Evolutionary conservation across 1,140 invertebrate species (phyloP).

Genomic region (Papilio aristodemus): DNA sequence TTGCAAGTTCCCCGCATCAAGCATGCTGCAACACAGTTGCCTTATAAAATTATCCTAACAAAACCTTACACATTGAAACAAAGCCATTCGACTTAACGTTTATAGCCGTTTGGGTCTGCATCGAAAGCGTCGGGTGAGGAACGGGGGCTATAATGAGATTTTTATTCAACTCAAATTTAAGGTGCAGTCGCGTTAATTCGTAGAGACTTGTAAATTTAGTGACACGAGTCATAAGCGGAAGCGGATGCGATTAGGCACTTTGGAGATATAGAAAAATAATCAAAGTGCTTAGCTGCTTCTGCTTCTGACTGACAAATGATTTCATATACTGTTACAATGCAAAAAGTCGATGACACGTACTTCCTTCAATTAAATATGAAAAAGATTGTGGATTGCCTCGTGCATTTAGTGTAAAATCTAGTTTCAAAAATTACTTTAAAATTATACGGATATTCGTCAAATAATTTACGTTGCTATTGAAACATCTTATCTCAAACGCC

Average conservation of each 20-base stretch:
- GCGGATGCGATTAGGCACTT: background rate
- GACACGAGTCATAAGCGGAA: constrained; percentile 34
- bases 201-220: constrained; percentile 36
- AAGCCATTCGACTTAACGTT: constrained; percentile 41
- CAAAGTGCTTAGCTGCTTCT: no score
- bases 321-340: no score
- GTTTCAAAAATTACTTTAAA: no score
- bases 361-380: no score
- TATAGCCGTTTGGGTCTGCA: constrained; percentile 45
- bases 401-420: no score
- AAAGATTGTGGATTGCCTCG: no score
- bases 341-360: no score
- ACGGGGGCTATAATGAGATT: constrained; percentile 56
- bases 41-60: constrained; percentile 38
- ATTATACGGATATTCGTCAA: no score
- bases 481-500: background rate
- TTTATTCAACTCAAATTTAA: constrained; percentile 61
- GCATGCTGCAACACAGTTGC: constrained; percentile 29
- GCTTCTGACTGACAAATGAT: no score
- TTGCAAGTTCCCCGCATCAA: constrained; percentile 49
- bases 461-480: constrained; percentile 2
- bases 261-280: background rate
- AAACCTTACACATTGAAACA: constrained; percentile 29
- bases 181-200: constrained; percentile 51
- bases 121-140: constrained; percentile 29